Conservation (phyloP, 2,113 vertebrate genomes). For the Callospermophilus lateralis region DNA sequence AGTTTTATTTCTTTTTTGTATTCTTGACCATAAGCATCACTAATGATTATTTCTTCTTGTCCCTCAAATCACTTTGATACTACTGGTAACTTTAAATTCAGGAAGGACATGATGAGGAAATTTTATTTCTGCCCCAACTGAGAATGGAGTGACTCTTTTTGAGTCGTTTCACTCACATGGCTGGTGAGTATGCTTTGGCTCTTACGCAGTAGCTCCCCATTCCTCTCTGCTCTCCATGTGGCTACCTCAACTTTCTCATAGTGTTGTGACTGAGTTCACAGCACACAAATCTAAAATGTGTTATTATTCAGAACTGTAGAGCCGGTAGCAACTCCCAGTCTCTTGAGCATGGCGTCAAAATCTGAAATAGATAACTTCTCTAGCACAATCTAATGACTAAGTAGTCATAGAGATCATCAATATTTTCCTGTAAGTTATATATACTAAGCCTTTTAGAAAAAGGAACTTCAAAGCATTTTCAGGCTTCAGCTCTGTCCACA, state of each 20-base stretch:
- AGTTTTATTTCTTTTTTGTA: background rate
- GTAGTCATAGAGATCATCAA: background rate
- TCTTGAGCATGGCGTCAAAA: background rate
- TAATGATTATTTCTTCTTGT: background rate
- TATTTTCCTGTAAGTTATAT: background rate
- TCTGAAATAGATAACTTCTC: background rate
- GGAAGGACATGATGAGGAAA: background rate
- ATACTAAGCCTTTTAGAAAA: background rate
- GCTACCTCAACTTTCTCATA: background rate
- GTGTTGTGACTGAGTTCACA: background rate
- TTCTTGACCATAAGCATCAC: background rate
- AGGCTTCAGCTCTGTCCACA: background rate
- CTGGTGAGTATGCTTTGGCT: background rate
- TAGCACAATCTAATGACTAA: background rate
- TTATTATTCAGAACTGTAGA: background rate
- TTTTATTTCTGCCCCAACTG: background rate
- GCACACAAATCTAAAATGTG: background rate
- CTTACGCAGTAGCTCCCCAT: rapidly evolving
- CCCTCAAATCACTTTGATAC: background rate
- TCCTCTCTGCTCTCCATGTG: background rate
- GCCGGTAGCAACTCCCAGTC: background rate
- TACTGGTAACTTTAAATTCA: background rate
- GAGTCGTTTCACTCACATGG: background rate
- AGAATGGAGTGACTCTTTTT: background rate
- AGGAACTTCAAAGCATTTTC: background rate